Conservation (phyloP, 2,113 vertebrate genomes). For the Semicossyphus pulcher region DNA sequence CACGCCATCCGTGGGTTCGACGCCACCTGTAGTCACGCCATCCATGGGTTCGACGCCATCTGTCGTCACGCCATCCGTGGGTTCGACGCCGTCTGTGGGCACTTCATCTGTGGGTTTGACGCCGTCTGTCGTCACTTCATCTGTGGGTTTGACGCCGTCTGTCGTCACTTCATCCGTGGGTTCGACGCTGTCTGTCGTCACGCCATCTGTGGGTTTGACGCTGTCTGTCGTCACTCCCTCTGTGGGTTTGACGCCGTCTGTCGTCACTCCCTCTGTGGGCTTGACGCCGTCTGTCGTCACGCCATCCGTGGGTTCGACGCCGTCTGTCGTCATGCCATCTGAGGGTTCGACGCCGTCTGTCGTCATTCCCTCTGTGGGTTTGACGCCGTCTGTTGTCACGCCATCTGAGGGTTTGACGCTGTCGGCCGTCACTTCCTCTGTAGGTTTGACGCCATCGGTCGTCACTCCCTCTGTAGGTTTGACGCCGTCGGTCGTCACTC, state of each 20-base stretch:
- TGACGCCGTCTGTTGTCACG: background rate
- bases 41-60: background rate
- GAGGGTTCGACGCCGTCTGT: background rate
- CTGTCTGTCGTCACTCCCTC: background rate
- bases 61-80: constrained; percentile 26
- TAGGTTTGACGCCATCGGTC: constrained; percentile 12
- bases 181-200: background rate
- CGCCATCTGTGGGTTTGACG: background rate
- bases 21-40: background rate
- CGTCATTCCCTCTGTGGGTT: background rate
- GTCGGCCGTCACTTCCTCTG: constrained; percentile 22
- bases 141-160: constrained; percentile 24
- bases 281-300: no score
- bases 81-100: constrained; percentile 1
- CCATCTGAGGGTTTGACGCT: background rate
- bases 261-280: no score
- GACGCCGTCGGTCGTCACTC: background rate
- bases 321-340: no score
- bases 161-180: background rate
- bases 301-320: background rate
- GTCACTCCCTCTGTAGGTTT: constrained; percentile 29
- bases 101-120: constrained; percentile 30
- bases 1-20: background rate
- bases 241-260: background rate
- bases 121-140: constrained; percentile 26